Conservation (phyloP, 2,888 invertebrate genomes). For the Muscina levida region DNA sequence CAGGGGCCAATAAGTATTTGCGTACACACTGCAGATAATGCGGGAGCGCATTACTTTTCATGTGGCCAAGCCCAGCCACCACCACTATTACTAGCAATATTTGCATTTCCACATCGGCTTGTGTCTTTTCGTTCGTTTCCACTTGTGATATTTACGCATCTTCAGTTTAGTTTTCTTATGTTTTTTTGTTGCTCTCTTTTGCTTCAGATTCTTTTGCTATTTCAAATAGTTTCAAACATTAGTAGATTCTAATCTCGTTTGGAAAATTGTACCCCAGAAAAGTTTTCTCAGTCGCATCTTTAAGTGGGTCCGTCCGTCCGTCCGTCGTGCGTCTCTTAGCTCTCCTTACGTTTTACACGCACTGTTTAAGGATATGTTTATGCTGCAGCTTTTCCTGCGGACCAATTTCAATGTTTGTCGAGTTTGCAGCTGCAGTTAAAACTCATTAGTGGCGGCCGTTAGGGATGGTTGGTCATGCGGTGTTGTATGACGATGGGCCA, state of each 20-base stretch:
- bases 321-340: background rate
- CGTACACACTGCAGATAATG: conserved; percentile 29
- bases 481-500: conserved; percentile 16
- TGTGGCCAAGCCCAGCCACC: background rate
- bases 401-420: conserved; percentile 37
- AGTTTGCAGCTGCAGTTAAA: conserved; percentile 43
- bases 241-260: conserved; percentile 64
- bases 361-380: background rate
- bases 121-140: conserved; percentile 28
- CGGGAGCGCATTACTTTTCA: conserved; percentile 12
- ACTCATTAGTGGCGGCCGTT: conserved; percentile 55
- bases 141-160: background rate
- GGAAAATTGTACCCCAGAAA: conserved; percentile 48
- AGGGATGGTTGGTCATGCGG: background rate
- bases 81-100: conserved; percentile 17
- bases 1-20: conserved; percentile 5
- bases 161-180: conserved; percentile 10
- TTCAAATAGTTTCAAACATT: conserved; percentile 60
- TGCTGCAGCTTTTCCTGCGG: background rate
- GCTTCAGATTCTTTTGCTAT: no score
- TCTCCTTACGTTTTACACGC: conserved; percentile 49
- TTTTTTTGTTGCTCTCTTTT: conserved; percentile 56
- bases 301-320: background rate
- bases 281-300: conserved; percentile 38
- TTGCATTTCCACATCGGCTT: conserved; percentile 29